Evolutionary conservation across 2,797 vertebrate species (phyloP), one percentile per base, ranked within the genome.

Genomic region (Anguilla obscura): DNA sequence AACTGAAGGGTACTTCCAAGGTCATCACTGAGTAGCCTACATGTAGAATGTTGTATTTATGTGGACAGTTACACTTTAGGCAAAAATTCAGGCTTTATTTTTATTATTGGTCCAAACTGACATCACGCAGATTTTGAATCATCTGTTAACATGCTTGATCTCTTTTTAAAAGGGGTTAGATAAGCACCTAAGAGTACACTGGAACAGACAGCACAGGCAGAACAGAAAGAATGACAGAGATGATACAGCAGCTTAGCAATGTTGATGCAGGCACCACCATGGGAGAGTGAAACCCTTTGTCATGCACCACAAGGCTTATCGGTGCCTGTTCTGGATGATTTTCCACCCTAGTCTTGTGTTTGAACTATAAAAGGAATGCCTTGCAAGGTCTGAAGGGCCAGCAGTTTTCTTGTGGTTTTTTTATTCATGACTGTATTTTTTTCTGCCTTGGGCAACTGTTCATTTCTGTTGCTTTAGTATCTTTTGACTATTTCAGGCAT

Each of bases 1-100:
- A 88, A 89, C 63, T 86, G 63, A 90, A 86, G 89, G 87, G 90
- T 86, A 90, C 56, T 90, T 87, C 63, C 33, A 45, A 54, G 16
- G 45, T 54, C 48, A 69, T 88, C 50, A 85, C 2, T 76, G 27
- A 33, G 69, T 14, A 74, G n/a, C 69, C 69, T 74, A 74, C 69
- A 66, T 66, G 66, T 71, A 24, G n/a, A 71, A n/a, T 71, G 66
- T 71, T 71, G 30, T 12, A 76, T 14, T 14, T 76, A 40, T 40
- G 36, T 40, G 36, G 36, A 40, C 36, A 40, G 36, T 33, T 12
- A 76, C 71, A 18, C 1, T 40, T 18, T 30, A 76, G 33, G 71
- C 33, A 36, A 36, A 76, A 36, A 76, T 27, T 5, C 24, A 69
- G 69, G n/a, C 69, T 76, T 76, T 7, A 27, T 7, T 71, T 71